Evolutionary conservation across 2,888 invertebrate species (phyloP).

Genomic region (Luperina testacea): DNA sequence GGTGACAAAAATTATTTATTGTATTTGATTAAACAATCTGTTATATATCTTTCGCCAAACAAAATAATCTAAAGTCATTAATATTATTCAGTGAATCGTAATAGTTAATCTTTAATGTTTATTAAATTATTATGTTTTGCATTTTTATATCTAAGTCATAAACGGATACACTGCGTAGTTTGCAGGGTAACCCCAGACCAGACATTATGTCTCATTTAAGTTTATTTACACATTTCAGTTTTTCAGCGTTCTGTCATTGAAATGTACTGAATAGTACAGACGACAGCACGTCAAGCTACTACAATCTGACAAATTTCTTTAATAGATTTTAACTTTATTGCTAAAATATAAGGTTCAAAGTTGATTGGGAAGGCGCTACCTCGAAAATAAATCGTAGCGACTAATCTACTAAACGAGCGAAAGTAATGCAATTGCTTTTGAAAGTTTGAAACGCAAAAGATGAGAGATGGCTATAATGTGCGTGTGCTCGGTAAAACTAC

Average conservation of each 20-base stretch:
- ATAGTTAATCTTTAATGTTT: conserved; percentile 29
- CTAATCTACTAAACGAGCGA: too few relatives aligned
- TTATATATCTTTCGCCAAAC: not conserved
- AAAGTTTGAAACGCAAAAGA: too few relatives aligned
- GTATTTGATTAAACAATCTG: not conserved
- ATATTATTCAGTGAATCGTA: not conserved
- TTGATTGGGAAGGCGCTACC: too few relatives aligned
- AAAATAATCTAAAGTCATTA: conserved; percentile 4
- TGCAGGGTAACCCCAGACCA: conserved; percentile 14
- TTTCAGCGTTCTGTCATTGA: not conserved
- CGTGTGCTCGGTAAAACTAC: too few relatives aligned
- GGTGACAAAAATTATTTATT: not conserved
- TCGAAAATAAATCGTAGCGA: too few relatives aligned
- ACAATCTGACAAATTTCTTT: too few relatives aligned
- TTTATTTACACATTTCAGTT: not conserved
- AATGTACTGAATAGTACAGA: too few relatives aligned
- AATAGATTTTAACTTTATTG: too few relatives aligned
- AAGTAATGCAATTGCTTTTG: too few relatives aligned
- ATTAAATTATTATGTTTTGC: conserved; percentile 2
- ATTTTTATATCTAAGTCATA: conserved; percentile 8
- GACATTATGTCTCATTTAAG: not conserved
- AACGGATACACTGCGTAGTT: conserved; percentile 2
- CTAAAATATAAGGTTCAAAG: too few relatives aligned
- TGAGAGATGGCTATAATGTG: too few relatives aligned
- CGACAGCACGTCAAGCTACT: too few relatives aligned